Base-by-base conservation (phyloP, 2,888 invertebrate species). In the Eupithecia tripunctaria region DNA sequence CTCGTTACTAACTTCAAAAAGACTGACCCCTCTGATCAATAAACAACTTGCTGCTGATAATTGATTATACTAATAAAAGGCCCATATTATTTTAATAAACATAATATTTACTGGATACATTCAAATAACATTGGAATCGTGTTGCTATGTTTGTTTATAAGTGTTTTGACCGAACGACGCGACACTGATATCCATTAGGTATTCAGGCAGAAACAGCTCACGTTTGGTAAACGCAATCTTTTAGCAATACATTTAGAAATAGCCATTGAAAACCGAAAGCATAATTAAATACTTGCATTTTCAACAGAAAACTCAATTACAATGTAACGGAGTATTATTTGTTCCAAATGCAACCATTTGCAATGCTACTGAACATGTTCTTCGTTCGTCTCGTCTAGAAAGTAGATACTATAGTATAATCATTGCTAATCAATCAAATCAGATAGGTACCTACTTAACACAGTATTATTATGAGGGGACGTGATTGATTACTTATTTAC, bases 71-170 rank as follows among this genome's bases (percentile, higher is more conserved):
- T 56, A 25, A 56, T 25, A 56, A 56, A 47, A 51, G 2, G 10
- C n/a, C 10, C 47, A 51, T 21, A 21, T 51, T 51, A 51, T 21
- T 51, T 51, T 25, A 12, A 56, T 25, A 25, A 25, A 56, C 56
- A 25, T 56, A 14, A 56, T 25, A 29, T 60, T 60, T 60, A 60
- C 29, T 7, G 27, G 8, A 18, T 29, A 60, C n/a, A 7, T 60
- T 60, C 60, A 60, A n/a, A 60, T 60, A 60, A 60, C 29, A 60
- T 29, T 29, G 29, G 21, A 56, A 56, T 56, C 56, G 25, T 60
- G 27, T 60, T 60, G 60, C 18, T 8, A 60, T 60, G 18, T 60
- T 60, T 60, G 27, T 29, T 29, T 18, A 18, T 60, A 18, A 29
- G 29, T 56, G 29, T 60, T 60, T 60, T 29, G 29, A 60, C 60